These are phyloP conservation scores for Oreonectes daqikongensis DNA, from an alignment of 2,797 vertebrate species.

Conservation along the genomic window DNA sequence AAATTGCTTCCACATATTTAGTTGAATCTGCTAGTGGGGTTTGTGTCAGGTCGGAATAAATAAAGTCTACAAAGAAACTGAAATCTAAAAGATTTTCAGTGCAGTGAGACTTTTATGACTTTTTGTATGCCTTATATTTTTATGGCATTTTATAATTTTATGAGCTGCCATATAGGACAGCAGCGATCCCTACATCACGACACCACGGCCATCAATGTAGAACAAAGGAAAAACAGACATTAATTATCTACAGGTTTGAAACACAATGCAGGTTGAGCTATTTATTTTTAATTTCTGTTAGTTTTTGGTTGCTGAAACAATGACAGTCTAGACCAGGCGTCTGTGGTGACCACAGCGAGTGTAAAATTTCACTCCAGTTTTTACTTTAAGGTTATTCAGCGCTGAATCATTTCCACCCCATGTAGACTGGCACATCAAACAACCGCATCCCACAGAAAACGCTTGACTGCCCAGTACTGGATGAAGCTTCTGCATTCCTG, in stretches of 20 bases:
- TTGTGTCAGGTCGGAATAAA: too few relatives aligned
- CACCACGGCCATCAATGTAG: not conserved
- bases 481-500: constrained; percentile 2
- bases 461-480: constrained; percentile 41
- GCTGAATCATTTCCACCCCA: constrained; percentile 44
- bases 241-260: not conserved
- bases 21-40: too few relatives aligned
- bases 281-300: not conserved
- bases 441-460: constrained; percentile 42
- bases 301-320: constrained; percentile 31
- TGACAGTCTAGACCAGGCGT: constrained; percentile 5
- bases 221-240: not conserved
- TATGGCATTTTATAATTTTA: too few relatives aligned
- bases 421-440: constrained; percentile 37
- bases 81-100: too few relatives aligned
- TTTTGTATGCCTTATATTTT: too few relatives aligned
- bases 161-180: too few relatives aligned
- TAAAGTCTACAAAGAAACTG: too few relatives aligned
- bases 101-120: too few relatives aligned
- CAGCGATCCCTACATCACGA: not conserved
- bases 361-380: not conserved
- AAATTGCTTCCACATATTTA: too few relatives aligned
- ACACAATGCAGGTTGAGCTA: not conserved
- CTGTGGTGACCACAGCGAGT: constrained; percentile 10
- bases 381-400: constrained; percentile 33